phyloP scores from a whole-genome alignment of 2,113 vertebrate genomes.

The Gymnorhina tibicen region DNA sequence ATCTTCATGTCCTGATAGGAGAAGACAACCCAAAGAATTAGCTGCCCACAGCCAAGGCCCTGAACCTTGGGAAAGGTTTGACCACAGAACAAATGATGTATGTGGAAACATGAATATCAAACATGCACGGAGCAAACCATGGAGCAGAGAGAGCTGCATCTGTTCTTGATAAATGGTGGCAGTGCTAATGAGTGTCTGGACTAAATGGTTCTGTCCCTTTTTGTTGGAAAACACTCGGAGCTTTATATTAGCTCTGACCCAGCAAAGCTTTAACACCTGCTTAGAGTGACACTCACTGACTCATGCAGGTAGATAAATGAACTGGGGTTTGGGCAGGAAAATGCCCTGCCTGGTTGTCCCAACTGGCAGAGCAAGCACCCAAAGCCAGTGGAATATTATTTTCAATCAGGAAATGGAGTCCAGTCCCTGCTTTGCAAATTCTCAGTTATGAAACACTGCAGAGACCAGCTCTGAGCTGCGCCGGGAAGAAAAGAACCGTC shows the following conservation, averaged over 20 bases:
- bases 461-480: neutral
- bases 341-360: neutral
- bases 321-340: neutral
- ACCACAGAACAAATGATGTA: neutral
- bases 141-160: neutral
- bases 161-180: neutral
- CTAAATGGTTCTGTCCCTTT: neutral
- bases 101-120: neutral
- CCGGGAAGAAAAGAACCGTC: neutral
- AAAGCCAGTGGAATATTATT: neutral
- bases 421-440: neutral
- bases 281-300: rapidly evolving
- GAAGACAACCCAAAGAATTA: neutral
- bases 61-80: neutral
- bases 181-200: neutral
- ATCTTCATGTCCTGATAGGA: neutral
- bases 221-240: neutral
- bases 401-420: neutral
- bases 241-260: neutral
- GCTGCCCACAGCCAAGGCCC: neutral
- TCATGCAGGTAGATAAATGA: neutral
- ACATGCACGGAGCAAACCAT: rapidly evolving
- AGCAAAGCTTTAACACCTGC: neutral
- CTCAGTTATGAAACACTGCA: neutral
- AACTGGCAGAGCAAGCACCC: neutral